phyloP scores from a whole-genome alignment of 1,140 invertebrate species.

The Drosophila tani region DNA sequence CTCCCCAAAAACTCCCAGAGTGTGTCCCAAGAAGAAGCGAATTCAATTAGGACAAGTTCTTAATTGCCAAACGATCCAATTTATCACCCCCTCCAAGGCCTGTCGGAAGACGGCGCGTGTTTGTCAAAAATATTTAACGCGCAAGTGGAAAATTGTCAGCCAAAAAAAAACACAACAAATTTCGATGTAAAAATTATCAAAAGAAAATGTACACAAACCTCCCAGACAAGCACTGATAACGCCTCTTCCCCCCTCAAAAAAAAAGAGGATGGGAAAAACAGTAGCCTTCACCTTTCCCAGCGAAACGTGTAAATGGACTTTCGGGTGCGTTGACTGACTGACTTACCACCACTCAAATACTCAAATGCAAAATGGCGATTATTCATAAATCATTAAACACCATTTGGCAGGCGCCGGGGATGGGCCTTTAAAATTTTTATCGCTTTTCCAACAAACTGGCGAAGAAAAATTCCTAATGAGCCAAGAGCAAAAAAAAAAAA shows the following conservation, averaged over 20 bases:
- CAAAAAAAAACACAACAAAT: slow-evolving; percentile 38
- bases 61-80: slow-evolving; percentile 44
- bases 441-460: slow-evolving; percentile 76
- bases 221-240: slow-evolving; percentile 65
- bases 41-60: slow-evolving; percentile 27
- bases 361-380: slow-evolving; percentile 84
- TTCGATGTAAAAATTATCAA: slow-evolving; percentile 69
- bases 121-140: slow-evolving; percentile 71
- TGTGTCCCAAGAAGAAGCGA: not conserved
- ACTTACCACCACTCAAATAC: slow-evolving; percentile 24
- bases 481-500: slow-evolving; percentile 47
- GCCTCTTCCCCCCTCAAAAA: not conserved
- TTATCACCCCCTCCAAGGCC: not conserved
- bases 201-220: slow-evolving; percentile 54
- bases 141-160: slow-evolving; percentile 64
- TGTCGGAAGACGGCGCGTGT: slow-evolving; percentile 41
- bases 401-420: slow-evolving; percentile 70
- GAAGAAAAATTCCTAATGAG: slow-evolving; percentile 82
- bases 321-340: slow-evolving; percentile 52
- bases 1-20: not conserved
- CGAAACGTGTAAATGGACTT: slow-evolving; percentile 79
- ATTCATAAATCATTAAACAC: slow-evolving; percentile 85
- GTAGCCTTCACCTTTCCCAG: slow-evolving; percentile 45
- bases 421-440: slow-evolving; percentile 75
- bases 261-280: not conserved